Base-by-base conservation (phyloP, 2,797 vertebrate genomes). In the Ptychobarbus kaznakovi region DNA sequence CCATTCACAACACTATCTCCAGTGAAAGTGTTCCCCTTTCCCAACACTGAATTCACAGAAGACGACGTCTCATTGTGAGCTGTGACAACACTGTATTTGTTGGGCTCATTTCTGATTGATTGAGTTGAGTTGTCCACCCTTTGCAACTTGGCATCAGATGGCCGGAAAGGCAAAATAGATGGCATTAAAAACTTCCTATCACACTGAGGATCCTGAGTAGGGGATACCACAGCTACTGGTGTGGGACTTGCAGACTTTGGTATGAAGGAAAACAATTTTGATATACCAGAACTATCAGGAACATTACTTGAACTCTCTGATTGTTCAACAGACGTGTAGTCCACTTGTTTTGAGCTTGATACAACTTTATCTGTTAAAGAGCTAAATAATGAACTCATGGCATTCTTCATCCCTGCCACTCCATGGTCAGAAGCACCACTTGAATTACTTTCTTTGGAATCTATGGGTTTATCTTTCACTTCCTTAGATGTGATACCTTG, bases 301-400 rank as follows among this genome's bases (percentile, higher is more conserved):
- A 80, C 61, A 87, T 80, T 87, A 82, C 82, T 85, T 73, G 93
- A 92, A 87, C 90, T 87, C 81, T 93, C 92, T 86, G 95, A 68
- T 73, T 80, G 51, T 87, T 95, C 95, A 84, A 94, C 89, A 74
- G 94, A 94, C 1, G 91, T 88, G 1, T 92, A 89, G 13, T 7
- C 78, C 18, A 96, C 89, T 82, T 96, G 95, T 86, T 96, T 98
- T 87, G 94, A 93, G 72, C 93, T 90, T 74, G 94, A 94, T 68
- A 94, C 94, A 53, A 99, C 95, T 92, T 94, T 97, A 89, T 97
- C 97, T 1, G 96, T 95, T 40, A 99, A 90, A 81, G 95, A 94
- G 90, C 89, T 94, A 90, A 96, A 95, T 40, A 99, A 94, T 80
- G 96, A 98, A 89, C 92, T 97, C 91, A 98, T 91, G 1, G 95